Base-by-base conservation (phyloP, 1,140 invertebrate genomes). In the Lutraria rhynchaena region DNA sequence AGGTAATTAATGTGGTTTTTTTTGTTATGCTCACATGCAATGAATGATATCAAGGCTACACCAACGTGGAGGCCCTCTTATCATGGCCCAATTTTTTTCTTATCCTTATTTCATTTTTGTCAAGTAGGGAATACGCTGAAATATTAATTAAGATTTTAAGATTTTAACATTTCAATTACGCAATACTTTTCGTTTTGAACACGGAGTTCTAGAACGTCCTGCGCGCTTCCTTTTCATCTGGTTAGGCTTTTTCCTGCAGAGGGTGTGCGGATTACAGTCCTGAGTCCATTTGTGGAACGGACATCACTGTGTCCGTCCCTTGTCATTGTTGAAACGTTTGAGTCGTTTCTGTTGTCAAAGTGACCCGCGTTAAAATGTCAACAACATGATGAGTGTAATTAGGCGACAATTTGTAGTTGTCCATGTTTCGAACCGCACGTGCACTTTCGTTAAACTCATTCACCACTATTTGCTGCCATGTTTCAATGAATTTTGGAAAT, bases 401-500 rank as follows among this genome's bases (percentile, higher is more conserved):
- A 3, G 13, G 7, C 31, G 58, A 22, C 15, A 41, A 46, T 44
- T 22, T 19, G 44, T 2, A 69, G 15, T 69, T 69, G 0, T 27
- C 4, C 29, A 24, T 44, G 41, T 46, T 37, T 9, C 35, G 17
- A 4, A 69, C 46, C 15, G 35, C 65, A 11, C 35, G n/a, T 37
- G 4, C 0, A 22, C 65, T 11, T 29, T 69, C 65, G 3, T 61
- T n/a, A 7, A 13, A 11, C 35, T 46, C 35, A 0, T 44, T 44
- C 2, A 44, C 1, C n/a, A 73, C 51, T 19, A 55, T 73, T 0
- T 37, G 19, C 22, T 0, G 11, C 41, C 11, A n/a, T 29, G 41
- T 27, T 49, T 70, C 22, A n/a, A 70, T 11, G 51, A 73, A 73
- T 29, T 33, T n/a, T n/a, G n/a, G n/a, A n/a, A n/a, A n/a, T n/a